phyloP scores from a whole-genome alignment of 1,140 invertebrate genomes.

The Drosophila fuyamai region DNA sequence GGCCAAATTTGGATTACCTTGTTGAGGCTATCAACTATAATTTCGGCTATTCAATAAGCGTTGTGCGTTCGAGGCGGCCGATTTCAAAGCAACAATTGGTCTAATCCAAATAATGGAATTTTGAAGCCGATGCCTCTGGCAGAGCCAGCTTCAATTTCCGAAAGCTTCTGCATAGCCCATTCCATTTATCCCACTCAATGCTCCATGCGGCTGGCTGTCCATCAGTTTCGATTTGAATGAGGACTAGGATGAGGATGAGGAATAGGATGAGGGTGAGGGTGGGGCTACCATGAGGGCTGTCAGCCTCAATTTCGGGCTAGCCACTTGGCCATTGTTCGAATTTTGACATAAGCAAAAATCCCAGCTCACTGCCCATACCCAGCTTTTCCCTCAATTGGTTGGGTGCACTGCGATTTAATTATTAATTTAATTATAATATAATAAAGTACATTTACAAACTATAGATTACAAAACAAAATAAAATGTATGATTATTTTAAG shows the following conservation, averaged over 20 bases:
- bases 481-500: too few species aligned
- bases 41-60: not conserved
- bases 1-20: not conserved
- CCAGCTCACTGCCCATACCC: slow-evolving; percentile 38
- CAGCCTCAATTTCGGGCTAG: slow-evolving; percentile 73
- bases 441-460: too few species aligned
- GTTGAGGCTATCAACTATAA: not conserved
- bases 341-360: slow-evolving; percentile 82
- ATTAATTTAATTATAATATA: too few species aligned
- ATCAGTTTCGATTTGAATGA: slow-evolving; percentile 20
- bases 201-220: slow-evolving; percentile 18
- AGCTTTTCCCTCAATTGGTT: slow-evolving; percentile 15
- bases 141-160: slow-evolving; percentile 32
- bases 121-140: slow-evolving; percentile 33
- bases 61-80: not conserved
- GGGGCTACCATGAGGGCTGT: slow-evolving; percentile 49
- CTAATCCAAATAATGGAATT: slow-evolving; percentile 76
- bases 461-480: too few species aligned
- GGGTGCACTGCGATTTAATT: slow-evolving; percentile 1
- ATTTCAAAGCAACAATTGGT: slow-evolving; percentile 56
- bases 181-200: slow-evolving; percentile 3
- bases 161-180: not conserved
- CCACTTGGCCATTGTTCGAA: slow-evolving; percentile 75
- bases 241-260: not conserved
- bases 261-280: slow-evolving; percentile 11